phyloP scores from a whole-genome alignment of 2,888 invertebrate species.

The Cantharis flavilabris region DNA sequence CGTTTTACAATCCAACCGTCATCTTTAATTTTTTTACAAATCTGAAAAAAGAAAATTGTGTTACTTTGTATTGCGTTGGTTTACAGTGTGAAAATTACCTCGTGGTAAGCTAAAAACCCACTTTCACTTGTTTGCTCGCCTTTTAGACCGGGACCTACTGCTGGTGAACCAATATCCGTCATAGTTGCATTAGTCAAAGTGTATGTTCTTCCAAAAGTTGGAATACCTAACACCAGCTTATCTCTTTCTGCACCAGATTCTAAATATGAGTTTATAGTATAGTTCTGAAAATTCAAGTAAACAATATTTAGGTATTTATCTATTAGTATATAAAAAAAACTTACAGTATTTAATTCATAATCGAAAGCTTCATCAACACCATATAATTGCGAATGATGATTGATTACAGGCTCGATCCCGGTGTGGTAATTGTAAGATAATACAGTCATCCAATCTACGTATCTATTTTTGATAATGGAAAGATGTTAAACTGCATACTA shows the following conservation, averaged over 20 bases:
- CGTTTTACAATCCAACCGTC: constrained; percentile 84
- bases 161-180: constrained; percentile 81
- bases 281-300: constrained; percentile 64
- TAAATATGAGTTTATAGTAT: constrained; percentile 81
- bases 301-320: neutral
- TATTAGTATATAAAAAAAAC: no score
- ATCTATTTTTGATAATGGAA: no score
- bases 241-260: constrained; percentile 77
- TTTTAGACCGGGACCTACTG: constrained; percentile 88
- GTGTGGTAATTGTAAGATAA: no score
- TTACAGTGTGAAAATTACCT: constrained; percentile 60
- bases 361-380: no score
- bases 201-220: constrained; percentile 88
- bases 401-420: no score
- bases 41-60: constrained; percentile 59
- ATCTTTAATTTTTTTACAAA: constrained; percentile 79
- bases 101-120: constrained; percentile 91
- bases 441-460: no score
- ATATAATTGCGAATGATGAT: no score
- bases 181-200: constrained; percentile 86
- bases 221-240: constrained; percentile 85
- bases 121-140: constrained; percentile 91
- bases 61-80: neutral
- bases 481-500: no score
- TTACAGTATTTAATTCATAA: no score